Evolutionary conservation across 1,140 invertebrate species (phyloP), one percentile per base, ranked within the genome.

Genomic region (Triops cancriformis): DNA sequence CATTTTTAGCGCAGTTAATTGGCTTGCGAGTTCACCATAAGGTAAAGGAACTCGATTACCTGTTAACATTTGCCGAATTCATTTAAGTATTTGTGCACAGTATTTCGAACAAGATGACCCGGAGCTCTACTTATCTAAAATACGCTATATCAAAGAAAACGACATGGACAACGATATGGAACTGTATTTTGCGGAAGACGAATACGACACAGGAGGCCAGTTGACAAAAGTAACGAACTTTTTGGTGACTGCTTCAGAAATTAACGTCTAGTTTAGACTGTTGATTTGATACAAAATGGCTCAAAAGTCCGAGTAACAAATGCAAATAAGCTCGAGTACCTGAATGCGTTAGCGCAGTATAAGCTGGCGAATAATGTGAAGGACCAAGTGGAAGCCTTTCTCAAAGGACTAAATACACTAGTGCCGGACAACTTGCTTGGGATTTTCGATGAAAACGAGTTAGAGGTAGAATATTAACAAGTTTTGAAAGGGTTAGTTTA

Each of bases 31-130:
- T 97, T 31, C 93, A 96, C 86, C 97, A 96, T 82, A 96, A 95
- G 86, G 89, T 91, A 85, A 73, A n/a, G 26, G 6, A 23, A 31
- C n/a, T 79, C 26, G 7, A 31, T 18, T 79, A 72, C 31, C 75
- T 80, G 23, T 37, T 76, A 74, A 18, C 75, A 72, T 37, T 78
- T 7, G 18, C 7, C 7, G 31, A 37, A 41, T 37, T 79, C 76
- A n/a, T 43, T 75, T 64, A 79, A 31, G 26, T n/a, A 64, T 77
- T 51, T 18, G 45, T 26, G 41, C 87, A 28, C 84, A 93, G 91
- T 96, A 97, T 85, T 98, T 98, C 86, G 94, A 97, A 83, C 94
- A 95, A 86, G 95, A 98, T 83, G 95, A 97, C 85, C 95, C 95
- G 0, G 95, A 97, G 84, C 85, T 97, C 28, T 97, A 95, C 84